Evolutionary conservation across 2,888 invertebrate species (phyloP).

Genomic region (Clanis bilineata): DNA sequence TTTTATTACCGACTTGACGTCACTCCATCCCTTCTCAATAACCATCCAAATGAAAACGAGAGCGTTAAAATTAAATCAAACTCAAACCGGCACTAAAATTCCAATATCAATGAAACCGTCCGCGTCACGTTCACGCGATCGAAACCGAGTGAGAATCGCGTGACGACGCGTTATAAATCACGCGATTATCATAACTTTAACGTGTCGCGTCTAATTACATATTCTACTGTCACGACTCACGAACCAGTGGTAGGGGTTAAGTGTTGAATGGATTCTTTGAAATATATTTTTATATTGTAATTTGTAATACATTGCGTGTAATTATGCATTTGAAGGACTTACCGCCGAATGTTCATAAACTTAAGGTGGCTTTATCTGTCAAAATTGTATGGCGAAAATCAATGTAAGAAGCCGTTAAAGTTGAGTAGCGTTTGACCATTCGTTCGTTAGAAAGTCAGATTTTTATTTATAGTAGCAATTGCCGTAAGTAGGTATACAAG

Average conservation of each 20-base stretch:
- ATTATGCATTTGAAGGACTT: background rate
- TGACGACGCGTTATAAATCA: slow-evolving; percentile 24
- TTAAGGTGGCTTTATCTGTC: no score
- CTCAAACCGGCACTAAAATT: background rate
- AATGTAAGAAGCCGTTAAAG: no score
- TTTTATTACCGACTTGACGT: no score
- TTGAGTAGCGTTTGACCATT: no score
- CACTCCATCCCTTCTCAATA: no score
- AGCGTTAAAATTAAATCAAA: background rate
- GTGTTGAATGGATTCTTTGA: background rate
- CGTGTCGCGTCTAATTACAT: slow-evolving; percentile 1
- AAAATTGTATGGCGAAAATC: no score
- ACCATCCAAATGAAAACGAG: background rate
- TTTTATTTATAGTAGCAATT: no score
- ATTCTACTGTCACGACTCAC: background rate
- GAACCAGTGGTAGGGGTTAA: background rate
- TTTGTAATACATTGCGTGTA: background rate
- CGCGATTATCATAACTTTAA: background rate
- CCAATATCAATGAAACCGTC: background rate
- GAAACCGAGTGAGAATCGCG: background rate
- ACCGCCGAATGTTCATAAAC: no score
- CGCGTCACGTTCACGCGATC: background rate
- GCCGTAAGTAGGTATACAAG: no score
- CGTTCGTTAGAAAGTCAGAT: no score
- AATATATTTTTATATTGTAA: background rate